These are phyloP conservation scores for Choloepus hoffmanni DNA, from an alignment of 2,113 vertebrate species.

Conservation along the genomic window DNA sequence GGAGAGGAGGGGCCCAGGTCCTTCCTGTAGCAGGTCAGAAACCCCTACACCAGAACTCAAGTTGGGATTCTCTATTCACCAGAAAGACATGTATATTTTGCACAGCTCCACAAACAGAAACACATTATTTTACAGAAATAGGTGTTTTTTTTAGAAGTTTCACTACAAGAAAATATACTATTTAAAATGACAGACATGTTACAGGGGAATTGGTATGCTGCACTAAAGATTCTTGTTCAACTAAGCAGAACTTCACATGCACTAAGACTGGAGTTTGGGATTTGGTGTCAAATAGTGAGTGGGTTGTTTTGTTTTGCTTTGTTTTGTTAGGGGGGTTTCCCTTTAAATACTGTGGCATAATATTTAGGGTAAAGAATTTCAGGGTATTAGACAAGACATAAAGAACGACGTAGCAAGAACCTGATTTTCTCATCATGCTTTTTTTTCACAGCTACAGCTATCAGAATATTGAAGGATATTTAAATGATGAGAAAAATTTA, in stretches of 20 bases:
- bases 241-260: conserved; percentile 67
- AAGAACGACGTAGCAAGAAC: conserved; percentile 44
- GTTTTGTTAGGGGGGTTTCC: not conserved
- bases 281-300: not conserved
- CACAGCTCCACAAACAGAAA: conserved; percentile 51
- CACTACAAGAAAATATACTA: conserved; percentile 86
- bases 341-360: not conserved
- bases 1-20: too few relatives aligned
- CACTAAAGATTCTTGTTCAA: conserved; percentile 91
- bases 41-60: too few relatives aligned
- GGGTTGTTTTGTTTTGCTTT: not conserved
- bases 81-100: not conserved
- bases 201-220: conserved; percentile 84
- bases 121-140: conserved; percentile 85
- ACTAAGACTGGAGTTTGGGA: conserved; percentile 47
- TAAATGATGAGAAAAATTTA: conserved; percentile 71
- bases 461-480: conserved; percentile 77
- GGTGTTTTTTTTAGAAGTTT: conserved; percentile 87
- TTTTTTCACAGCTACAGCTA: conserved; percentile 74
- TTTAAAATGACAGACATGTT: conserved; percentile 84
- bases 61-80: too few relatives aligned
- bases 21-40: too few relatives aligned
- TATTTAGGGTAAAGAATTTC: conserved; percentile 44
- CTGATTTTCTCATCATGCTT: conserved; percentile 60
- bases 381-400: conserved; percentile 22